Base-by-base conservation (phyloP, 2,888 invertebrate genomes). In the Tubulanus polymorphus region DNA sequence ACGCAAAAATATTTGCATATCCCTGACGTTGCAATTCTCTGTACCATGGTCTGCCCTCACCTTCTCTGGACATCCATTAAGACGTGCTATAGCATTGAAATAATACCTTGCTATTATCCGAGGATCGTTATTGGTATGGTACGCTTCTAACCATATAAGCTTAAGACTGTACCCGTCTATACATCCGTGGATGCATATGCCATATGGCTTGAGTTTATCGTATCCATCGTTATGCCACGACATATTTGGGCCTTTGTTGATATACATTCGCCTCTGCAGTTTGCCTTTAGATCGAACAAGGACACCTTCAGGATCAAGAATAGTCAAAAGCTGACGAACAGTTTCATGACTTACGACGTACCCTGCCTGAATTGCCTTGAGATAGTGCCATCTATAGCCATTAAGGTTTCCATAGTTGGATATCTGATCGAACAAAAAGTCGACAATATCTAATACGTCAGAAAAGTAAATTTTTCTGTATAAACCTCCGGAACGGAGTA, bases 91-190 rank as follows among this genome's bases (percentile, higher is more conserved):
- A 20, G 26, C 18, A 6, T 20, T 8, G 5, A 23, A 18, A 35
- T 35, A 41, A 23, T 41, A 41, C 5, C 41, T 15, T 15, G 41
- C 60, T 27, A 60, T 60, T 6, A 61, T 48, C 15, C n/a, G 23
- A n/a, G 59, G 60, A 37, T 60, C 27, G 48, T 37, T 60, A 30
- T 37, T 61, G n/a, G 60, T 60, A n/a, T 15, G 26, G 37, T 53
- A 56, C 20, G 50, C 55, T 41, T 60, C 48, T 12, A 60, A 20
- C 55, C 60, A 60, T 20, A 61, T 55, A 32, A 60, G 47, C 26
- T 61, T n/a, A n/a, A n/a, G n/a, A n/a, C n/a, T n/a, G 18, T 48
- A 60, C 1, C 59, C 60, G 49, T 60, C 55, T 23, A 60, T 61
- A 26, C 55, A 60, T 3, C 60, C 59, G 30, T 50, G 60, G 18